Base-by-base conservation (phyloP, 2,888 invertebrate genomes). In the Erpobdella octoculata region DNA sequence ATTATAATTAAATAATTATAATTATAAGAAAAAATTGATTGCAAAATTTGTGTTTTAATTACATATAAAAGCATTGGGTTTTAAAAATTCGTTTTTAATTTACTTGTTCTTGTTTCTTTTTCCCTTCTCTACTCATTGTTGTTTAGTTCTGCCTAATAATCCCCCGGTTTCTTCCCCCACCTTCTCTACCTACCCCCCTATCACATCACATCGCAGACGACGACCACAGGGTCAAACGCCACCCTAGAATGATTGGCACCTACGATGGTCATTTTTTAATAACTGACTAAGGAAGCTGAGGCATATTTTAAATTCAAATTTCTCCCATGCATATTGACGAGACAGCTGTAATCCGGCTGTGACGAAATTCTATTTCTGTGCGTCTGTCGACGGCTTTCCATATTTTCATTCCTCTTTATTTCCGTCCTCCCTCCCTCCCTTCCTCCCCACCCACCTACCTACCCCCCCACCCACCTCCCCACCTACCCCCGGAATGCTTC, bases 301-400 rank as follows among this genome's bases (percentile, higher is more conserved):
- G 21, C 62, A 62, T 62, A 31, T 62, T 62, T 62, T 35, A 62
- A 62, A 62, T 62, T 62, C 62, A 62, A 62, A 62, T 62, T 62
- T 35, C 31, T 62, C 62, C n/a, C 62, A 35, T 62, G 33, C 21
- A 62, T 62, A 62, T 53, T 53, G 28, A 53, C 28, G 53, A 53
- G 53, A 53, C 53, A 53, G 53, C 53, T 53, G 28, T 53, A 53
- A 53, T 53, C 53, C 53, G 21, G 28, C 53, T n/a, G 21, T 15
- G 21, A 28, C 53, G n/a, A n/a, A n/a, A n/a, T n/a, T n/a, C n/a
- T 58, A 21, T n/a, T 58, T 58, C n/a, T 28, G 9, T 65, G 21
- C 38, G 12, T 37, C 21, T 36, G n/a, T 65, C 2, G 21, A 9
- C 65, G 21, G 33, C 65, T 65, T 65, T 37, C 65, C 38, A 65